A percentile compares a stretch with the other conserved stretches of the same genome.
Evolutionary conservation across 2,797 vertebrate species (phyloP).

Genomic region (Percopsis omiscomaycus): DNA sequence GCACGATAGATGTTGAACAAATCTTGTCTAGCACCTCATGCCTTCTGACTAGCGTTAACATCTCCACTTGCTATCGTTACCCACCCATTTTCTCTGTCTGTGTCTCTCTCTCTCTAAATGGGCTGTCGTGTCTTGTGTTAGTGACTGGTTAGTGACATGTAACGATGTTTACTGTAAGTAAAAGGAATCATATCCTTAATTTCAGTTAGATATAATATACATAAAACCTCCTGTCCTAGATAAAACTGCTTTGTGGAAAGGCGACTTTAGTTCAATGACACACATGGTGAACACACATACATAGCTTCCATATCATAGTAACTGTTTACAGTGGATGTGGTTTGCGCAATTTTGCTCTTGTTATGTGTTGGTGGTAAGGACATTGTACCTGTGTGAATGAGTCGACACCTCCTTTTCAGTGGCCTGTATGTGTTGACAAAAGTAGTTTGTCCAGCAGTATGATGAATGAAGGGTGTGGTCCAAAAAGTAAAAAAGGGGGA

Average conservation of each 20-base stretch:
- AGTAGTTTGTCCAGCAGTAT: constrained; percentile 29
- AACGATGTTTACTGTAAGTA: too few relatives aligned
- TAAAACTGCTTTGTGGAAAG: too few relatives aligned
- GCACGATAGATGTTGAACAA: too few relatives aligned
- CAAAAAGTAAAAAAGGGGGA: constrained; percentile 21
- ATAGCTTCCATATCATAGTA: background rate
- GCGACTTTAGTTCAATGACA: constrained; percentile 14
- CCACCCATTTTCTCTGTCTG: background rate
- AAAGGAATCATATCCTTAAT: too few relatives aligned
- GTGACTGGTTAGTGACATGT: background rate
- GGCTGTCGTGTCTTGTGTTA: background rate
- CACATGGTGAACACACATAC: constrained; percentile 12
- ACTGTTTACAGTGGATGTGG: constrained; percentile 4
- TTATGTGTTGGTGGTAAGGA: constrained; percentile 20
- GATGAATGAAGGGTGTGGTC: constrained; percentile 69
- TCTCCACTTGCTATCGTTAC: background rate
- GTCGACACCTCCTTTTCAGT: background rate
- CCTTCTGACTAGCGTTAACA: background rate
- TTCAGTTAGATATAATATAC: too few relatives aligned
- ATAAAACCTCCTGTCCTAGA: too few relatives aligned
- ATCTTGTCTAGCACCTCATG: too few relatives aligned
- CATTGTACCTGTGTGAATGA: constrained; percentile 16
- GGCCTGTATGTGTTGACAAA: constrained; percentile 9
- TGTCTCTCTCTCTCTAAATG: background rate
- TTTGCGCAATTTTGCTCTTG: background rate